Evolutionary conservation across 2,888 invertebrate genomes (phyloP), one percentile per base, ranked within the genome.

Genomic region (Drosophila lacicola): DNA sequence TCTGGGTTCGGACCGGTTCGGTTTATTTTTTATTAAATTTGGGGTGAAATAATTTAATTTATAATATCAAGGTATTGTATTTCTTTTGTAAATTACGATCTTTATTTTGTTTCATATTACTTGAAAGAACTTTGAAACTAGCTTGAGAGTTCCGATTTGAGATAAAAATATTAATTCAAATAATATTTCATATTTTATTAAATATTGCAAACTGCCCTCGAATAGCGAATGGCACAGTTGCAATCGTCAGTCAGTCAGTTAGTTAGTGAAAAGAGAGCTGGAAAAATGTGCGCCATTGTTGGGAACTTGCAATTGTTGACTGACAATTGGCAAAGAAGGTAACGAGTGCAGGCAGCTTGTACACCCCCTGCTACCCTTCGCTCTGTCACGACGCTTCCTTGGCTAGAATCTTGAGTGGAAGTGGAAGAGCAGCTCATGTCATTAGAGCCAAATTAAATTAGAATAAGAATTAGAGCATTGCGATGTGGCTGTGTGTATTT

Each of bases 391-490:
- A 2, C 13, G 17, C 19, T 44, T 29, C 19, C 21, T 21, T 11
- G n/a, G 25, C 4, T 14, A 14, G 10, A 4, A 34, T 42, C 46
- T 45, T 42, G 47, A 49, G 34, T 47, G 53, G 29, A 29, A 19
- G 46, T 53, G 46, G 63, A n/a, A 46, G 42, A 55, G 64, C 49
- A 61, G 72, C 88, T 72, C 70, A 84, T 82, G 86, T 86, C 78
- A 86, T 86, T 83, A 82, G 86, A 86, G 74, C 53, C 77, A 83
- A 83, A 83, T 86, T 74, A 74, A 82, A 86, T 82, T 80, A 68
- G 83, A 85, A 56, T 53, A 47, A 39, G 66, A 75, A 64, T 68
- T 78, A 62, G 79, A 78, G 61, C 69, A 75, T 51, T 78, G 49
- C 78, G 73, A 45, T 49, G 53, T 39, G 58, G 42, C 64, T 71